phyloP scores from a whole-genome alignment of 2,113 vertebrate species.

The Phyllopteryx taeniolatus region DNA sequence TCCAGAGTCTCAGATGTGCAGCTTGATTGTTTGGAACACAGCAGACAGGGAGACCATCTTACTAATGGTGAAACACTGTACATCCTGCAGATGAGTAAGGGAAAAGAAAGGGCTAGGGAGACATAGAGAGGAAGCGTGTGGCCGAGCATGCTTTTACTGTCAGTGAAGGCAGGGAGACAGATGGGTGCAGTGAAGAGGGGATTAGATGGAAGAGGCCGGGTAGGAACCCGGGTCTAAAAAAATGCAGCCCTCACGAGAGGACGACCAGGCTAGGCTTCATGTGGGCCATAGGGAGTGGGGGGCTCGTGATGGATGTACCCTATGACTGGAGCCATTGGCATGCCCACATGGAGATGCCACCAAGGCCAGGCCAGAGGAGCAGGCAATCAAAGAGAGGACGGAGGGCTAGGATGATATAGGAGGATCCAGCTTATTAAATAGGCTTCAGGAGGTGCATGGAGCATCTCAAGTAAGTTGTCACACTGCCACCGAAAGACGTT shows the following conservation, averaged over 20 bases:
- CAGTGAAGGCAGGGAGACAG: slow-evolving; percentile 54
- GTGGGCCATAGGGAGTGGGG: slow-evolving; percentile 19
- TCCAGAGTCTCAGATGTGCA: slow-evolving; percentile 60
- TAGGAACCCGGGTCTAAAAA: slow-evolving; percentile 36
- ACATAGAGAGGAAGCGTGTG: slow-evolving; percentile 35
- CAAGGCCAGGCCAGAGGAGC: slow-evolving; percentile 59
- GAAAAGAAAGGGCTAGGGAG: slow-evolving; percentile 31
- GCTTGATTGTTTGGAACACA: slow-evolving; percentile 53
- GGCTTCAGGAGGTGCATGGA: slow-evolving; percentile 61
- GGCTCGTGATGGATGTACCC: slow-evolving; percentile 64
- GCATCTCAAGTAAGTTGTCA: slow-evolving; percentile 67
- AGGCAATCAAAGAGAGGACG: slow-evolving; percentile 61
- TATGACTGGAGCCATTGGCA: slow-evolving; percentile 48
- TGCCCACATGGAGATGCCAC: slow-evolving; percentile 56
- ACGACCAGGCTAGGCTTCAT: slow-evolving; percentile 34
- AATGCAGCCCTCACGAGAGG: slow-evolving; percentile 52
- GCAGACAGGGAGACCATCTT: slow-evolving; percentile 61
- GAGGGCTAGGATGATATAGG: slow-evolving; percentile 58
- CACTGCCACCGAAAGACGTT: slow-evolving; percentile 55
- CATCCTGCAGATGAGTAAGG: slow-evolving; percentile 39
- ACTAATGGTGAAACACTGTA: slow-evolving; percentile 58
- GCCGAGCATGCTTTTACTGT: slow-evolving; percentile 51
- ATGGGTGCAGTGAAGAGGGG: slow-evolving; percentile 58
- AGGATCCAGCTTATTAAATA: slow-evolving; percentile 71
- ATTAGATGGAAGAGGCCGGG: slow-evolving; percentile 60